These are phyloP conservation scores for Embiotoca jacksoni DNA, from an alignment of 2,113 vertebrate genomes.

Conservation along the genomic window DNA sequence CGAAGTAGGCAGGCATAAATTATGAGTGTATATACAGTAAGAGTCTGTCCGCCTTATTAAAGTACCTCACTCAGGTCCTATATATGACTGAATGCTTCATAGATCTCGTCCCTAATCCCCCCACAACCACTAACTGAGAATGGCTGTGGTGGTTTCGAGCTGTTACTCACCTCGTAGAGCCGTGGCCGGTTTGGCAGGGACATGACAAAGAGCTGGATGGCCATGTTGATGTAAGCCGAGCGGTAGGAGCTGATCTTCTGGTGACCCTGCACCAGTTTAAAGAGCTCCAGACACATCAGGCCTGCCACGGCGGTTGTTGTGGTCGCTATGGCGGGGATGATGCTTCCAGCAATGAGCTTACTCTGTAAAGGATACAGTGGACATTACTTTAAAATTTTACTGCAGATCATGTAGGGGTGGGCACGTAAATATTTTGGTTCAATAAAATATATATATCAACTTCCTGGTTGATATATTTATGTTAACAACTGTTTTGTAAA, in stretches of 20 bases:
- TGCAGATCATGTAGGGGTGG: background rate
- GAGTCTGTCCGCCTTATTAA: slow-evolving; percentile 47
- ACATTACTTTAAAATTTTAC: slow-evolving; percentile 4
- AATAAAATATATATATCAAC: background rate
- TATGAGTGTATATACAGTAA: slow-evolving; percentile 59
- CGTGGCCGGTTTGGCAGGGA: slow-evolving; percentile 46
- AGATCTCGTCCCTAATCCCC: slow-evolving; percentile 19
- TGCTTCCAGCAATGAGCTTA: slow-evolving; percentile 87
- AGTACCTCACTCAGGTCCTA: slow-evolving; percentile 30
- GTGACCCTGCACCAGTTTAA: slow-evolving; percentile 87
- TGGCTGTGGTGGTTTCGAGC: background rate
- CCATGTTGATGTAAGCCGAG: slow-evolving; percentile 81
- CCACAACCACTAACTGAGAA: background rate
- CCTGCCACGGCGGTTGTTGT: slow-evolving; percentile 89
- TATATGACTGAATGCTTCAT: slow-evolving; percentile 27
- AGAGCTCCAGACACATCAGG: slow-evolving; percentile 90
- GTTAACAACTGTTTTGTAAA: background rate
- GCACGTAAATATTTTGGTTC: background rate
- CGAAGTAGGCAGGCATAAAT: slow-evolving; percentile 50
- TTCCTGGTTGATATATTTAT: background rate
- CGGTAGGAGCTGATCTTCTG: slow-evolving; percentile 80
- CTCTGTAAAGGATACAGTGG: slow-evolving; percentile 81
- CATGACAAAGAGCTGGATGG: slow-evolving; percentile 71
- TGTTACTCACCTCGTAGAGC: slow-evolving; percentile 77
- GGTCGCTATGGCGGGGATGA: slow-evolving; percentile 92